Base-by-base conservation (phyloP, 30 jellyfish, hydroid and myxozoan species). In the Aurelia sp. region DNA sequence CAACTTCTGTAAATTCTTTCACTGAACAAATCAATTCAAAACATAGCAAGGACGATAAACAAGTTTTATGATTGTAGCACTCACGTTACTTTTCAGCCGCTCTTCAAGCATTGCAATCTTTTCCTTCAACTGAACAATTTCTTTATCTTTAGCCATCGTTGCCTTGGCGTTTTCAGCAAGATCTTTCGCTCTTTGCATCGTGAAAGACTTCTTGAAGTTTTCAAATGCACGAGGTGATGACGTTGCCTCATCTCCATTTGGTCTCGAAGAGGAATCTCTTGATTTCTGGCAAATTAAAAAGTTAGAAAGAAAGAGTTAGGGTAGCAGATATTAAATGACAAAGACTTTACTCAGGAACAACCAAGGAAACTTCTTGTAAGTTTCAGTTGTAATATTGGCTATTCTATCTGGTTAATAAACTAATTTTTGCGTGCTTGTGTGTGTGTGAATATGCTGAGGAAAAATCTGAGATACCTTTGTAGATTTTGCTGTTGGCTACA, bases 171-270 rank as follows among this genome's bases (percentile, higher is more conserved):
- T 95, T 15, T 89, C 97, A 15, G 99, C 91, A 8, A 95, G 70
- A 47, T 89, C 97, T 51, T 73, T 95, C 5, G 97, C 97, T 31
- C 99, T 74, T 68, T 95, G 97, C 82, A 89, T 87, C 20, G 97
- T 88, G 79, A 72, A 90, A 6, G 99, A 57, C 65, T 74, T 85
- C 80, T 95, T 95, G 63, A 95, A 72, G 47, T 57, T 78, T 35
- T 80, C 91, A 73, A 94, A 38, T 27, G 88, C 87, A 33, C 44
- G 72, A 4, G 88, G 38, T 60, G 93, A 84, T 10, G 93, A 72
- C 0, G 18, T n/a, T 10, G 55, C 4, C 59, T 48, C 81, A 15
- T 15, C 17, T n/a, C 35, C 73, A 52, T 57, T 52, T 22, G 87
- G 41, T 71, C 59, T 84, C 4, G 67, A 53, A 10, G 30, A 5